These are phyloP conservation scores for Cyrtorhinus lividipennis DNA, from an alignment of 1,140 invertebrate genomes.

Conservation along the genomic window DNA sequence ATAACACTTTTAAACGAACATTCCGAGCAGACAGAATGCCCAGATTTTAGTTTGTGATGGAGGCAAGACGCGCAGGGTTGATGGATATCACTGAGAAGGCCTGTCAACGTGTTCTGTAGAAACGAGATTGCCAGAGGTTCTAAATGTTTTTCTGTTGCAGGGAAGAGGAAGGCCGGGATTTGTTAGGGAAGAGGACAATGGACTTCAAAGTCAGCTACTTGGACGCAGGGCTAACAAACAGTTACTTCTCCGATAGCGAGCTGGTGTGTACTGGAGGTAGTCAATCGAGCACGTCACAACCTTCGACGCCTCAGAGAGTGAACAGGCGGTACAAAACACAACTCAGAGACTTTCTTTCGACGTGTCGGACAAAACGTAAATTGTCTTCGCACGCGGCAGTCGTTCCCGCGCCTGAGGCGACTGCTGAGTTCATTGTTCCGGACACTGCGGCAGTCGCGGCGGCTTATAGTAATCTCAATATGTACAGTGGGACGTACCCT, in stretches of 20 bases:
- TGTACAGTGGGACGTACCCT: slow-evolving; percentile 54
- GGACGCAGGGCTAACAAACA: slow-evolving; percentile 77
- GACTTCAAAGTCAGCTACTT: slow-evolving; percentile 97
- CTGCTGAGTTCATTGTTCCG: slow-evolving; percentile 49
- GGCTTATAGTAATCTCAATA: slow-evolving; percentile 68
- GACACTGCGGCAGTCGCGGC: slow-evolving; percentile 45
- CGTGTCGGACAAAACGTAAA: slow-evolving; percentile 79
- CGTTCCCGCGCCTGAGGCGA: slow-evolving; percentile 29
- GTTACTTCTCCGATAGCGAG: slow-evolving; percentile 75
- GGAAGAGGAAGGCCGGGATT: slow-evolving; percentile 94
- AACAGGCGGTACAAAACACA: slow-evolving; percentile 85
- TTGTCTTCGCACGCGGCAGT: slow-evolving; percentile 35
- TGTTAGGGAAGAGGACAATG: slow-evolving; percentile 92
- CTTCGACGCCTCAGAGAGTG: slow-evolving; percentile 52
- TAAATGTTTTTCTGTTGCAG: slow-evolving; percentile 45
- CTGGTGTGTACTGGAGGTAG: slow-evolving; percentile 38
- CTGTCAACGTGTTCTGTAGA: too few relatives aligned
- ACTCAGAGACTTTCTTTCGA: slow-evolving; percentile 78
- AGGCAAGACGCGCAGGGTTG: too few relatives aligned
- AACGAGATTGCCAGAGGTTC: too few relatives aligned
- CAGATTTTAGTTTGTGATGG: too few relatives aligned
- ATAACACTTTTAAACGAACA: too few relatives aligned
- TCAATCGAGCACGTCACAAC: slow-evolving; percentile 25
- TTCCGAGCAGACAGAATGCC: too few relatives aligned
- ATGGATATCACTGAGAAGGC: too few relatives aligned